Conservation (phyloP, 1,140 invertebrate species). For the Reticulitermes speratus region DNA sequence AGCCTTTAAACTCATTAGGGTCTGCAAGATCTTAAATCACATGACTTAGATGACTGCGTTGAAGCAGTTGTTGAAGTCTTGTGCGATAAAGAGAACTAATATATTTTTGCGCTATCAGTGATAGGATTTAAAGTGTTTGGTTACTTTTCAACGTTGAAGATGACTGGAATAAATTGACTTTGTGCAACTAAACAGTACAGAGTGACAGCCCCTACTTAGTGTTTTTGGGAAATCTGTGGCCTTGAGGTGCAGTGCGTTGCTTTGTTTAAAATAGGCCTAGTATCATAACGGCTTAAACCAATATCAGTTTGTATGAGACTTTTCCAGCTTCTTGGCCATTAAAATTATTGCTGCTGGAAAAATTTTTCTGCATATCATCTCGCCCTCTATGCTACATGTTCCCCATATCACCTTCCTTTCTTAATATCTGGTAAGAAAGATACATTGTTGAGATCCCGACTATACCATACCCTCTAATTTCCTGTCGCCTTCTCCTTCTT, state of each 20-base stretch:
- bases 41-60: neutral
- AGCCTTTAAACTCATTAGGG: neutral
- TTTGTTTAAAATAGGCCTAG: neutral
- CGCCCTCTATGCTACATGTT: too few relatives aligned
- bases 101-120: neutral
- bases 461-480: too few relatives aligned
- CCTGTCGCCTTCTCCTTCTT: too few relatives aligned
- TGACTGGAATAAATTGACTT: neutral
- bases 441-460: too few relatives aligned
- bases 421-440: too few relatives aligned
- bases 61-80: neutral
- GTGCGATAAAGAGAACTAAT: neutral
- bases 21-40: neutral
- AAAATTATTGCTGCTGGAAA: too few relatives aligned
- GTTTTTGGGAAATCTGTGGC: neutral
- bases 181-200: neutral
- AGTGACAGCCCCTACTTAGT: neutral
- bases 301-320: neutral
- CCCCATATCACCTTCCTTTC: too few relatives aligned
- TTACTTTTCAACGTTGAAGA: neutral
- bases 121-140: neutral
- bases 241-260: neutral
- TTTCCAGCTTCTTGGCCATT: too few relatives aligned
- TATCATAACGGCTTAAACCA: neutral
- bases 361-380: too few relatives aligned